phyloP scores from a whole-genome alignment of 2,113 vertebrate genomes.

The Triplophysa siluroides region DNA sequence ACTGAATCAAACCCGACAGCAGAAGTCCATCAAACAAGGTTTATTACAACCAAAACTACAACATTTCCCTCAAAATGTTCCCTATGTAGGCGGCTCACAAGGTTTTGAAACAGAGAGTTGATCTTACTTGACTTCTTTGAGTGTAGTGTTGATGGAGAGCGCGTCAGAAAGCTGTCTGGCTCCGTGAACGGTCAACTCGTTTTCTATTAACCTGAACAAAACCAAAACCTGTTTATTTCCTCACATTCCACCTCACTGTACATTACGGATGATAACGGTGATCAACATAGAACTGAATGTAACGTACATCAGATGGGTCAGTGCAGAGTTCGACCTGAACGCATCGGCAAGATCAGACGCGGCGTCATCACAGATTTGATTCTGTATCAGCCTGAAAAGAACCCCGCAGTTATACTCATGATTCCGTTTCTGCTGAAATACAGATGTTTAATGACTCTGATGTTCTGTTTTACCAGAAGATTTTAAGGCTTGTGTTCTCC shows the following conservation, averaged over 20 bases:
- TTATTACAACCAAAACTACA: too few species aligned
- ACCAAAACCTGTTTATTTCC: too few species aligned
- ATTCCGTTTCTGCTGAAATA: not conserved
- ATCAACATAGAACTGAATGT: not conserved
- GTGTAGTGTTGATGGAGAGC: conserved; percentile 61
- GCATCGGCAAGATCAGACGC: conserved; percentile 62
- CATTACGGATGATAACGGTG: not conserved
- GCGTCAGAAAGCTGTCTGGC: conserved; percentile 59
- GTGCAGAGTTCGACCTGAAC: conserved; percentile 60
- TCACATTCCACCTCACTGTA: too few species aligned
- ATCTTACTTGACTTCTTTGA: conserved; percentile 75
- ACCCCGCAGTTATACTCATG: not conserved
- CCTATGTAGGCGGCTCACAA: too few species aligned
- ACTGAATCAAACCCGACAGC: not conserved
- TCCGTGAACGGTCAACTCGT: conserved; percentile 66
- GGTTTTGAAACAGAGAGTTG: not conserved
- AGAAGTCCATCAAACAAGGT: too few species aligned
- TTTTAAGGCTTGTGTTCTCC: conserved; percentile 78
- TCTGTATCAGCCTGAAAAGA: conserved; percentile 71
- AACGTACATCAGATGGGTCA: conserved; percentile 71
- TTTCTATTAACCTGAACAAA: conserved; percentile 69
- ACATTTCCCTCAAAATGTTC: too few species aligned
- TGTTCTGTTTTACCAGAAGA: conserved; percentile 84
- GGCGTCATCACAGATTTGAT: conserved; percentile 68
- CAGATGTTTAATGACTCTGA: not conserved